These are phyloP conservation scores for Perca flavescens DNA, from an alignment of 2,113 vertebrate genomes.

Conservation along the genomic window DNA sequence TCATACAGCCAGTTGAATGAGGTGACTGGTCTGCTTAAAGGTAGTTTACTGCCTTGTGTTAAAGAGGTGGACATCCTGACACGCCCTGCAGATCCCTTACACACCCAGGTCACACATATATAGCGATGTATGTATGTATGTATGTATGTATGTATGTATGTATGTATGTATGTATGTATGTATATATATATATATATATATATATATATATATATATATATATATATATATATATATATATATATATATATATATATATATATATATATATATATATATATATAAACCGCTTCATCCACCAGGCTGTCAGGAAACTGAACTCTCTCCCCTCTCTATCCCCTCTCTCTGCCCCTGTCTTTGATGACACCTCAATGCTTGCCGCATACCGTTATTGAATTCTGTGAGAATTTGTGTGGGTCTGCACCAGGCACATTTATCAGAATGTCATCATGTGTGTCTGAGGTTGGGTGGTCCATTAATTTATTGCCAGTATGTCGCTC, in stretches of 20 bases:
- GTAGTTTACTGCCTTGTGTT: constrained; percentile 63
- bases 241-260: too few species aligned
- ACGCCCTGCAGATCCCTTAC: constrained; percentile 52
- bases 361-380: constrained; percentile 15
- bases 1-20: constrained; percentile 58
- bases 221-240: too few species aligned
- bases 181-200: too few species aligned
- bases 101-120: constrained; percentile 49
- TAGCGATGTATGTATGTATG: too few species aligned
- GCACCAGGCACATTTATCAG: constrained; percentile 20
- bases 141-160: too few species aligned
- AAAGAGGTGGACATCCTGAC: constrained; percentile 56
- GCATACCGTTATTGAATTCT: constrained; percentile 6
- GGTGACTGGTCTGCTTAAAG: constrained; percentile 51
- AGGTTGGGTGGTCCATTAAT: constrained; percentile 68
- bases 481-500: constrained; percentile 38
- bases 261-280: too few species aligned
- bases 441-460: constrained; percentile 23
- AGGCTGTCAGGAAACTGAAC: too few species aligned
- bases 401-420: constrained; percentile 33
- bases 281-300: too few species aligned
- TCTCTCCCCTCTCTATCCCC: too few species aligned
- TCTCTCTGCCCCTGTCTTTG: too few species aligned
- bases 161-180: too few species aligned
- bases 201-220: too few species aligned